Conservation (phyloP, 2,113 vertebrate genomes). For the Xiphophorus maculatus region DNA sequence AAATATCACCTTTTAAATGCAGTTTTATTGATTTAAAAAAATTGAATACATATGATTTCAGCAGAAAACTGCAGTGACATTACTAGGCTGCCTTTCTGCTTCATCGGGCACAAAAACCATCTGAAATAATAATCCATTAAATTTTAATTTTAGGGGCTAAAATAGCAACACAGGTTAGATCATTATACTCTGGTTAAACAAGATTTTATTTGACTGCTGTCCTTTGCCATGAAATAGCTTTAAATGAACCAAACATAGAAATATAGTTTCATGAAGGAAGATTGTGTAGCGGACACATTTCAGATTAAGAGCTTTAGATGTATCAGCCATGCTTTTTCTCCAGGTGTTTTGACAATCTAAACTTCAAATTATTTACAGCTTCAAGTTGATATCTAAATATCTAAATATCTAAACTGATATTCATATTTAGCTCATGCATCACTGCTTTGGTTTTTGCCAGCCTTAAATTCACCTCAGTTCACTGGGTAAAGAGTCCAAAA, state of each 20-base stretch:
- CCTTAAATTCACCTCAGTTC: not conserved
- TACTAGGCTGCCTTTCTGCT: not conserved
- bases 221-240: too few relatives aligned
- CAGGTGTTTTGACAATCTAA: too few relatives aligned
- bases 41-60: not conserved
- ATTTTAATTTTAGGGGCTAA: not conserved
- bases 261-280: too few relatives aligned
- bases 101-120: too few relatives aligned
- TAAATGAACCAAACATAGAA: too few relatives aligned
- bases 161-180: not conserved
- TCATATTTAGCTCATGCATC: not conserved
- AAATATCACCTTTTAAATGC: not conserved
- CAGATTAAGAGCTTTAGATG: too few relatives aligned
- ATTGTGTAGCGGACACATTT: too few relatives aligned
- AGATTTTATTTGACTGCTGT: too few relatives aligned
- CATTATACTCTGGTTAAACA: not conserved
- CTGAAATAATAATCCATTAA: not conserved
- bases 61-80: not conserved
- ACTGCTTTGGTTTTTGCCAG: not conserved
- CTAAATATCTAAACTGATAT: not conserved
- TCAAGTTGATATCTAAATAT: too few relatives aligned
- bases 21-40: not conserved
- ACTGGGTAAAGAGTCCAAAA: constrained; percentile 20
- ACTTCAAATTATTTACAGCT: too few relatives aligned
- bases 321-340: too few relatives aligned